Base-by-base conservation (phyloP, 2,797 vertebrate genomes). In the Acanthurus leucopareius region DNA sequence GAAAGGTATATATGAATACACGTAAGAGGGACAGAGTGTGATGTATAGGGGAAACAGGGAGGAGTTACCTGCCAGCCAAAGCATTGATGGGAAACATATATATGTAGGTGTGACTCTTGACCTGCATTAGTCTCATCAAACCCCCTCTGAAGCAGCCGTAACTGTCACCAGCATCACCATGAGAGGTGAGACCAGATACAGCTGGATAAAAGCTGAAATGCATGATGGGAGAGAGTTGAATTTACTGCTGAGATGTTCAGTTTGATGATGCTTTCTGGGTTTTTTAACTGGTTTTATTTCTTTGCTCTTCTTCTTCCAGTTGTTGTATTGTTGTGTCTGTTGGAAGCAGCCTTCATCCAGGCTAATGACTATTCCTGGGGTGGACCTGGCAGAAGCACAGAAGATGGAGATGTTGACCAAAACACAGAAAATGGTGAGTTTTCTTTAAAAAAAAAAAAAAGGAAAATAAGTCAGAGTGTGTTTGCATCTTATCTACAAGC, bases 111-210 rank as follows among this genome's bases (percentile, higher is more conserved):
- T 35, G 16, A 20, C 13, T 65, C 22, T 19, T 73, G 61, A 64
- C 32, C 57, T 57, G 28, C 56, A 52, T 40, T 59, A 64, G 58
- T 54, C 54, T 7, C 28, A 19, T 58, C 68, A 40, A 62, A 58
- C n/a, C 53, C 44, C 51, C 32, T 48, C 44, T 71, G 45, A 59
- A 53, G 51, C 63, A 20, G 49, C 71, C 78, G 47, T 56, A 68
- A 16, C 28, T 28, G 44, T 48, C 52, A 47, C 73, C 75, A 58
- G 22, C 62, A 32, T 69, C 83, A 83, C 54, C 73, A 94, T 94
- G 94, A 86, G 63, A 89, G 94, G 94, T 94, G 80, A 90, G 92
- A 69, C 20, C 14, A 17, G 4, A 44, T 53, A 16, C 28, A 28
- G 28, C 28, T 28, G 28, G 28, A 4, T 4, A 28, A 28, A 28